Evolutionary conservation across 2,797 vertebrate genomes (phyloP).

Genomic region (Periparus ater): DNA sequence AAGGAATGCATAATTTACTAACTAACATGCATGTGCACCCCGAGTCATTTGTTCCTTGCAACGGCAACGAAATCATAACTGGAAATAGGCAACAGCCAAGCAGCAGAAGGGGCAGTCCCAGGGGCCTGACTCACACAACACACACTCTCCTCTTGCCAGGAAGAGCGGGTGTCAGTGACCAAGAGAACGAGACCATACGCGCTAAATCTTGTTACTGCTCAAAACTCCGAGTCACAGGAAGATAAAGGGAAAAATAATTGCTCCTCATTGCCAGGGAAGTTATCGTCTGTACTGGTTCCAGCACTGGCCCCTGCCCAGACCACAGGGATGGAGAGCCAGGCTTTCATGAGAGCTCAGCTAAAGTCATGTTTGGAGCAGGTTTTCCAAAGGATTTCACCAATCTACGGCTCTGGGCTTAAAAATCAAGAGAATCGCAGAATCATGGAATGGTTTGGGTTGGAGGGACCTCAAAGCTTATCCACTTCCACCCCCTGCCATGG

Average conservation of each 20-base stretch:
- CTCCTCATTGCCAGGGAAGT: background rate
- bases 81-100: conserved; percentile 38
- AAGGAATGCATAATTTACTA: conserved; percentile 53
- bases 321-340: conserved; percentile 13
- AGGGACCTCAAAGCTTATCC: background rate
- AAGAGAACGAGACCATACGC: background rate
- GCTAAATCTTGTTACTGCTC: conserved; percentile 23
- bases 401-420: background rate
- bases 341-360: background rate
- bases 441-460: background rate
- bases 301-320: conserved; percentile 44
- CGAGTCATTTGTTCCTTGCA: background rate
- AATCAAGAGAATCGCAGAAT: background rate
- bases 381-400: background rate
- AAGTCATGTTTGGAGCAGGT: background rate
- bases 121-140: conserved; percentile 46
- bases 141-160: background rate
- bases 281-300: conserved; percentile 39
- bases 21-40: conserved; percentile 55
- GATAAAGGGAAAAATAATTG: conserved; percentile 31
- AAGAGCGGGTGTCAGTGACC: conserved; percentile 23
- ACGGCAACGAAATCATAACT: background rate
- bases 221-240: background rate
- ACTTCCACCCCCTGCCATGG: rapidly evolving
- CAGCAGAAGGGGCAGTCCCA: conserved; percentile 53